Percentiles rank a stretch among this genome's conserved stretches.
Evolutionary conservation across 2,113 vertebrate genomes (phyloP).

Genomic region (Elgaria multicarinata): DNA sequence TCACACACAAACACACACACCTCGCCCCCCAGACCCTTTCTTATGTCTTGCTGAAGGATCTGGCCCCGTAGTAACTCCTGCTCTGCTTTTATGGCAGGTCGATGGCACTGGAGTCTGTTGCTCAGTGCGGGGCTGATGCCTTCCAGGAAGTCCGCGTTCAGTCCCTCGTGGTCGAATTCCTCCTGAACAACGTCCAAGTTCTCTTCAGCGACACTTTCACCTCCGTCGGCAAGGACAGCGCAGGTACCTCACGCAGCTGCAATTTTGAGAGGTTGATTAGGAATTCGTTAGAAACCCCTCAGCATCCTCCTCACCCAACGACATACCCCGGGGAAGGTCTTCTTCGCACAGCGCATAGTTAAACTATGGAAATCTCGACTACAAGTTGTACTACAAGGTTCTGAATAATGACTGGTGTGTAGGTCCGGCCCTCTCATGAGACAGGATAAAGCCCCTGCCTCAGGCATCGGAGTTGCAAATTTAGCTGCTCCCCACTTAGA

Average conservation of each 20-base stretch:
- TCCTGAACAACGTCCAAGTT: conserved; percentile 81
- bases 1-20: too few species aligned
- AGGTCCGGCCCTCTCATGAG: too few species aligned
- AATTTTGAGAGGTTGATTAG: neutral
- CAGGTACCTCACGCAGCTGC: conserved; percentile 66
- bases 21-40: neutral
- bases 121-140: conserved; percentile 79
- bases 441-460: too few species aligned
- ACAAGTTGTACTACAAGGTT: too few species aligned
- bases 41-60: neutral
- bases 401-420: too few species aligned
- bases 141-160: conserved; percentile 86
- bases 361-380: too few species aligned
- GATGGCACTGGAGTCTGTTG: conserved; percentile 81
- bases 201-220: conserved; percentile 85
- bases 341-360: too few species aligned
- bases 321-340: neutral
- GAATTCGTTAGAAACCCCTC: too few species aligned
- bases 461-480: too few species aligned
- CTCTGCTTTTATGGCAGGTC: conserved; percentile 68
- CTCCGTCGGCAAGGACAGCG: conserved; percentile 78
- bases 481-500: too few species aligned
- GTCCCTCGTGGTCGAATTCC: conserved; percentile 85
- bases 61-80: too few species aligned
- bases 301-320: neutral